These are phyloP conservation scores for Apamea monoglypha DNA, from an alignment of 2,888 invertebrate genomes.

Conservation along the genomic window DNA sequence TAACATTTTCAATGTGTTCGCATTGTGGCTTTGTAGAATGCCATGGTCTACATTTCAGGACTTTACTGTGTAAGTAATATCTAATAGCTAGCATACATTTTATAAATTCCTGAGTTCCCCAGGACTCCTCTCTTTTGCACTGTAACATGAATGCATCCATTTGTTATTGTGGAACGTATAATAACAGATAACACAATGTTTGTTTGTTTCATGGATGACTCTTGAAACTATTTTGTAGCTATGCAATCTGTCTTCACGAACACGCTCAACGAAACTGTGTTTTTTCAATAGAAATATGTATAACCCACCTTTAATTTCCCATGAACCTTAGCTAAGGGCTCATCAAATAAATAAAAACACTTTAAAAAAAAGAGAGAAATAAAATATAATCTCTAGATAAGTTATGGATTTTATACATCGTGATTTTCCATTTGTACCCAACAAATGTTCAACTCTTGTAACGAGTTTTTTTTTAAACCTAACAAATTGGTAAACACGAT, in stretches of 20 bases:
- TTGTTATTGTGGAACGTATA: conserved; percentile 36
- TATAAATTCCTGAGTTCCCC: neutral
- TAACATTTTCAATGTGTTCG: neutral
- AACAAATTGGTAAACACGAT: neutral
- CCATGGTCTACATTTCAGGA: neutral
- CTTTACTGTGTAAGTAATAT: neutral
- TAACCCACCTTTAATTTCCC: fast-evolving
- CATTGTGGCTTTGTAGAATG: neutral
- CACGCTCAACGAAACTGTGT: neutral
- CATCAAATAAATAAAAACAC: neutral
- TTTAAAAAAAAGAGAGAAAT: neutral
- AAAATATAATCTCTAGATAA: no score
- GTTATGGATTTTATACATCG: neutral
- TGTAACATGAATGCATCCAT: conserved; percentile 7
- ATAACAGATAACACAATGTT: conserved; percentile 45
- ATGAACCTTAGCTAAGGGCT: neutral
- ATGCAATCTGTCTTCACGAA: neutral
- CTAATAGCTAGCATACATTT: neutral
- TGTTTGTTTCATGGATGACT: conserved; percentile 31
- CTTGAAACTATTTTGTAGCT: conserved; percentile 18
- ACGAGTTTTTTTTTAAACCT: neutral
- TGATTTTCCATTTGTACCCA: neutral
- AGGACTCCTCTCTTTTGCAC: neutral
- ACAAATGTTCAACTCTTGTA: neutral
- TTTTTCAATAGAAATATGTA: neutral